Evolutionary conservation across 1,140 invertebrate species (phyloP).

Genomic region (Drosophila sp.): DNA sequence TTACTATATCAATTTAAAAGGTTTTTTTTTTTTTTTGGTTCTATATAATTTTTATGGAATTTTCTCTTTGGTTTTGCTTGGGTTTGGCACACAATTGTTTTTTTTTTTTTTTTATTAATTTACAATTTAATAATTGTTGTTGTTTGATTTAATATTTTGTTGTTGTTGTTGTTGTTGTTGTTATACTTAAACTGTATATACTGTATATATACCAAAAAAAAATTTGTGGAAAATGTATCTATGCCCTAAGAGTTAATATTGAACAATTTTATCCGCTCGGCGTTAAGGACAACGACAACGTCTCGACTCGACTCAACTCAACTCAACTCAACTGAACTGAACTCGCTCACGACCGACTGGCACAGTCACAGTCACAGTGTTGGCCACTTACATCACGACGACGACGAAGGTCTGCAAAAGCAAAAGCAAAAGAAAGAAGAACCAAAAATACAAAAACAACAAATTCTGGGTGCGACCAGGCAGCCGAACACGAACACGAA

Average conservation of each 20-base stretch:
- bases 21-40: conserved; percentile 8
- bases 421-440: neutral
- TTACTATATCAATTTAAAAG: conserved; percentile 32
- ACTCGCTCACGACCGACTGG: conserved; percentile 71
- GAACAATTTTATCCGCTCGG: conserved; percentile 67
- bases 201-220: conserved; percentile 34
- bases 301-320: conserved; percentile 73
- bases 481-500: conserved; percentile 19
- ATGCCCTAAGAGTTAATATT: conserved; percentile 53
- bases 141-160: conserved; percentile 3
- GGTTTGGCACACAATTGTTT: neutral
- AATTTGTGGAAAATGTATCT: conserved; percentile 74
- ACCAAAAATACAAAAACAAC: neutral
- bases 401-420: conserved; percentile 61
- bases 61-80: conserved; percentile 11
- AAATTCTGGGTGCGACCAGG: conserved; percentile 80
- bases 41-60: conserved; percentile 9
- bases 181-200: neutral
- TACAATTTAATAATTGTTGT: too few species aligned
- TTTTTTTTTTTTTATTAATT: conserved; percentile 13
- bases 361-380: conserved; percentile 69
- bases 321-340: conserved; percentile 60
- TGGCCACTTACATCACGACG: conserved; percentile 69
- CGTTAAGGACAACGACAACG: conserved; percentile 60
- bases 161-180: conserved; percentile 24